These are phyloP conservation scores for Caradrina kadenii DNA, from an alignment of 2,888 invertebrate species.

Conservation along the genomic window DNA sequence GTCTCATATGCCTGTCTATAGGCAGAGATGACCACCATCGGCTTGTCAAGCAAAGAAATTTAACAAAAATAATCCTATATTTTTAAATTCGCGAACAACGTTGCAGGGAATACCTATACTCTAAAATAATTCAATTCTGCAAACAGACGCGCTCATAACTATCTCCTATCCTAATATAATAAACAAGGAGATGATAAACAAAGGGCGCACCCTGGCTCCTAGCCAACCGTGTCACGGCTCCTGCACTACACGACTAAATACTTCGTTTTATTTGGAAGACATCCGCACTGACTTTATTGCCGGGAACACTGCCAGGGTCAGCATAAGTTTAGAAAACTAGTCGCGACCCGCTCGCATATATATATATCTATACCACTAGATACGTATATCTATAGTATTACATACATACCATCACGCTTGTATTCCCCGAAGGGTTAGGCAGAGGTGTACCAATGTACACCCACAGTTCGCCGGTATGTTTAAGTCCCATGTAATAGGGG, in stretches of 20 bases:
- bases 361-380: no score
- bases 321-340: conserved; percentile 1
- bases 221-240: conserved; percentile 71
- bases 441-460: no score
- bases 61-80: no score
- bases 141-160: conserved; percentile 46
- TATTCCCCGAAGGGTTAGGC: no score
- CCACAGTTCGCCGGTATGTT: no score
- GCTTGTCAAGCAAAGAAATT: no score
- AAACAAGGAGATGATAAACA: conserved; percentile 50
- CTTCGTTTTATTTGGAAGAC: conserved; percentile 45
- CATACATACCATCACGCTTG: no score
- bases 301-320: conserved; percentile 35
- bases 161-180: conserved; percentile 34
- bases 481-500: no score
- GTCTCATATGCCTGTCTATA: no score
- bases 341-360: no score
- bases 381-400: no score
- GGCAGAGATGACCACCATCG: no score
- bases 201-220: conserved; percentile 64
- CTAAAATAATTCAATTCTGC: conserved; percentile 5
- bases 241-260: conserved; percentile 29
- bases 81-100: not conserved
- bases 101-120: not conserved
- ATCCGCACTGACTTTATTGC: conserved; percentile 46